These are phyloP conservation scores for Apodemia duryi DNA, from an alignment of 2,888 invertebrate species.

Conservation along the genomic window DNA sequence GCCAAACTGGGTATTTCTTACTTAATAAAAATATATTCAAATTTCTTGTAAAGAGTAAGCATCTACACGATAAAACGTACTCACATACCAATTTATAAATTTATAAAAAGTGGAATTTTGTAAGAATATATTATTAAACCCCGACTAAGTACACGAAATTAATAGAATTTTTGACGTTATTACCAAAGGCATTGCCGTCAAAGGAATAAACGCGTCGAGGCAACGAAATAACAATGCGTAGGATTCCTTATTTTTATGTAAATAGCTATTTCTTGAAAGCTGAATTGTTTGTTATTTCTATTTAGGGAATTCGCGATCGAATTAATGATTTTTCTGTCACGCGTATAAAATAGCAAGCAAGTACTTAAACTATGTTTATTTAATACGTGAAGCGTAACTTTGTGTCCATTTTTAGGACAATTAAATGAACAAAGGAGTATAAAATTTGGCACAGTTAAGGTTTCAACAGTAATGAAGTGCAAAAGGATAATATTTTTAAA, in stretches of 20 bases:
- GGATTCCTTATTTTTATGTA: constrained; percentile 5
- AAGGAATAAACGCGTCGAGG: constrained; percentile 1
- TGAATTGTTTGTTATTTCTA: neutral
- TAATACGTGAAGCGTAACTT: no score
- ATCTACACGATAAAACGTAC: no score
- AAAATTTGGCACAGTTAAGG: no score
- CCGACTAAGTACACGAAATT: neutral
- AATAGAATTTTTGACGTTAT: constrained; percentile 3
- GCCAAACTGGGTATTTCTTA: no score
- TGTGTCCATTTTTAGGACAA: no score
- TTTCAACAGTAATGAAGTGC: no score
- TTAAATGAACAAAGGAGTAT: no score
- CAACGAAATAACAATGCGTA: neutral
- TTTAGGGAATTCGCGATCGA: neutral
- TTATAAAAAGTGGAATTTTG: neutral
- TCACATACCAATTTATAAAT: neutral
- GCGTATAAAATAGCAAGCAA: neutral
- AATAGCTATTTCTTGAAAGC: neutral
- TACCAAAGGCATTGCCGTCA: neutral
- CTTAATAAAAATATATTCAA: no score
- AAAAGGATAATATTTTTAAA: no score
- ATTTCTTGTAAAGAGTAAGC: no score
- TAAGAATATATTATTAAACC: neutral
- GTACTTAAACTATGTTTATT: neutral
- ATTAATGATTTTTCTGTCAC: neutral